Conservation (phyloP, 2,888 invertebrate genomes). For the Drosophila stalkeri region DNA sequence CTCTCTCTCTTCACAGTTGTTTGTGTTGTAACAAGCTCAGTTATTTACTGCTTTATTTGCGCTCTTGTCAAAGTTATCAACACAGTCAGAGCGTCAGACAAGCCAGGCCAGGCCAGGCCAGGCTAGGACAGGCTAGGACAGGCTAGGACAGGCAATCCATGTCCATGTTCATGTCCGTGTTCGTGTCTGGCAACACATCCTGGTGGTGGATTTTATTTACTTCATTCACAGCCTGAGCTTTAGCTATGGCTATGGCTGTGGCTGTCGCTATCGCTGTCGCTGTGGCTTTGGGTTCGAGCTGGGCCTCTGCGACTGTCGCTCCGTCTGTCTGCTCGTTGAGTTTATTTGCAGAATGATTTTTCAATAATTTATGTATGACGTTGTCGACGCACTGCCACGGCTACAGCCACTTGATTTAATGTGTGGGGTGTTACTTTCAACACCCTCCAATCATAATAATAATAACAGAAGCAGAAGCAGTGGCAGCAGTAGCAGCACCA, state of each 20-base stretch:
- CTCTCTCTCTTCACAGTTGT: neutral
- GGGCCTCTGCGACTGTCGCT: conserved; percentile 4
- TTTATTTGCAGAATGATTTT: conserved; percentile 82
- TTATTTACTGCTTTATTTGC: conserved; percentile 75
- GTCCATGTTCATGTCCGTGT: conserved; percentile 25
- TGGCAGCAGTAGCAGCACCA: conserved; percentile 21
- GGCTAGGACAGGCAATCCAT: conserved; percentile 1
- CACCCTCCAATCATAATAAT: conserved; percentile 74
- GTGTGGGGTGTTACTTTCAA: conserved; percentile 81
- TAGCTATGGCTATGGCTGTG: neutral
- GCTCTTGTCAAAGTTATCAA: conserved; percentile 76
- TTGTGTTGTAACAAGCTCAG: conserved; percentile 25
- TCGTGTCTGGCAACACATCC: conserved; percentile 16
- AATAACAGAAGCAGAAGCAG: conserved; percentile 41
- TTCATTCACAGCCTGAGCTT: conserved; percentile 24
- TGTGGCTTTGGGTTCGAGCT: neutral
- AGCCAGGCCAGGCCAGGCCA: neutral
- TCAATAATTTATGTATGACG: conserved; percentile 81
- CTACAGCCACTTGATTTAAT: conserved; percentile 77
- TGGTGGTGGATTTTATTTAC: conserved; percentile 74
- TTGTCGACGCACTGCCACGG: conserved; percentile 45
- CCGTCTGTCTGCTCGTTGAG: conserved; percentile 46
- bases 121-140: neutral
- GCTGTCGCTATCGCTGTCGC: neutral
- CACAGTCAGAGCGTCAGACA: conserved; percentile 39